These are phyloP conservation scores for Dinomys branickii DNA, from an alignment of 2,113 vertebrate species.

Conservation along the genomic window DNA sequence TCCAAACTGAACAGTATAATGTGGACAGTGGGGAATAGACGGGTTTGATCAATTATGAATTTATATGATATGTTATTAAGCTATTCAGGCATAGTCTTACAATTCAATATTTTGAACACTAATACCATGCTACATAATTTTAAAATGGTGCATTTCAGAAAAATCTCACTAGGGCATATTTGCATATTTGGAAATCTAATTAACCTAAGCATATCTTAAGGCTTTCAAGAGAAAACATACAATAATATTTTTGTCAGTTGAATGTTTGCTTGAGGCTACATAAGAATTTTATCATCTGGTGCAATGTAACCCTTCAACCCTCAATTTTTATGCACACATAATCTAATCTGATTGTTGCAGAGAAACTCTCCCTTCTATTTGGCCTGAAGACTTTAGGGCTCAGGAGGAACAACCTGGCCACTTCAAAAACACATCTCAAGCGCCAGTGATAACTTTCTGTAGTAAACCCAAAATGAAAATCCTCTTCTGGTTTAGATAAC, in stretches of 20 bases:
- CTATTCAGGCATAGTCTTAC: constrained; percentile 70
- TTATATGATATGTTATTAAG: constrained; percentile 78
- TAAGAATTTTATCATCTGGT: constrained; percentile 66
- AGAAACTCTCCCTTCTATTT: neutral
- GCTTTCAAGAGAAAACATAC: constrained; percentile 73
- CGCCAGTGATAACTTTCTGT: neutral
- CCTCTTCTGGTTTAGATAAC: neutral
- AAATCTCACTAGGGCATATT: constrained; percentile 75
- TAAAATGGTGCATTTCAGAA: constrained; percentile 76
- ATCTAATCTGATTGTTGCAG: neutral
- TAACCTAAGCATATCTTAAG: constrained; percentile 78
- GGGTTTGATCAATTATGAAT: constrained; percentile 81
- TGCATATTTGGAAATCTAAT: constrained; percentile 83
- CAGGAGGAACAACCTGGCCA: neutral
- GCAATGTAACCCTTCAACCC: constrained; percentile 64
- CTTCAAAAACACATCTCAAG: neutral
- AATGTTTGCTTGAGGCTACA: constrained; percentile 66
- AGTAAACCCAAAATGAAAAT: neutral
- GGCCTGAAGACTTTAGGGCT: neutral
- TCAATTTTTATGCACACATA: neutral
- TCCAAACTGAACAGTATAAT: constrained; percentile 79
- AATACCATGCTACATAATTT: constrained; percentile 72
- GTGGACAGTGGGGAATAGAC: constrained; percentile 78
- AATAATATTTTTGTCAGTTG: constrained; percentile 80
- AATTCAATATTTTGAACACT: constrained; percentile 74